Conservation (phyloP, 2,797 vertebrate genomes). For the Coracias cyanogaster region DNA sequence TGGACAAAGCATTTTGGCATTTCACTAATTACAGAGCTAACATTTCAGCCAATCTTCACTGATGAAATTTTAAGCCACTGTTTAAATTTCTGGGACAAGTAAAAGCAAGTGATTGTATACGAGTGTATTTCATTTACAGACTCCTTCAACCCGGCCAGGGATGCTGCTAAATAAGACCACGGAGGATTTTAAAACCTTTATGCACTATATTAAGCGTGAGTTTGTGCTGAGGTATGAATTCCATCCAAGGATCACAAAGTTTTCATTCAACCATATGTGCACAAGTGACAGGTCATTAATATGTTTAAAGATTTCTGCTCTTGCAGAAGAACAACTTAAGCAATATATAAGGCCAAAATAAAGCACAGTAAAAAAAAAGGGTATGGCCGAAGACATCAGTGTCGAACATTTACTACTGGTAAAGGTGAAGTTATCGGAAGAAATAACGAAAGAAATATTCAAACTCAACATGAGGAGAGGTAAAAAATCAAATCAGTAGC, state of each 20-base stretch:
- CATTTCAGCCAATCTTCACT: neutral
- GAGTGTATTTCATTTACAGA: neutral
- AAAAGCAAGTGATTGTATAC: neutral
- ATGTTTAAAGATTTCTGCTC: neutral
- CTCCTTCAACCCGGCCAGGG: neutral
- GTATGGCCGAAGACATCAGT: neutral
- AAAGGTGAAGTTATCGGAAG: neutral
- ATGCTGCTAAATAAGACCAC: neutral
- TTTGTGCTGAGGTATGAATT: neutral
- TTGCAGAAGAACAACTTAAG: neutral
- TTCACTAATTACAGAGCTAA: neutral
- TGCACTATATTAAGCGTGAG: fast-evolving
- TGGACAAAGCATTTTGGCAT: neutral
- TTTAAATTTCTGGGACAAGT: neutral
- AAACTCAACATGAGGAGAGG: neutral
- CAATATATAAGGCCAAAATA: neutral
- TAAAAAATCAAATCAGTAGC: neutral
- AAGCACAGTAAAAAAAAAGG: neutral
- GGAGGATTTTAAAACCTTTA: neutral
- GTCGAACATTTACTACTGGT: neutral
- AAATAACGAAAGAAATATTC: neutral
- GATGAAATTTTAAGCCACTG: neutral
- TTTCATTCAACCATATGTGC: neutral
- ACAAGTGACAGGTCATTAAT: neutral
- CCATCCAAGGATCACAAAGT: neutral